A percentile compares a stretch with the other conserved stretches of the same genome.
phyloP scores from a whole-genome alignment of 2,888 invertebrate species.

The Oscheius myriophilus region DNA sequence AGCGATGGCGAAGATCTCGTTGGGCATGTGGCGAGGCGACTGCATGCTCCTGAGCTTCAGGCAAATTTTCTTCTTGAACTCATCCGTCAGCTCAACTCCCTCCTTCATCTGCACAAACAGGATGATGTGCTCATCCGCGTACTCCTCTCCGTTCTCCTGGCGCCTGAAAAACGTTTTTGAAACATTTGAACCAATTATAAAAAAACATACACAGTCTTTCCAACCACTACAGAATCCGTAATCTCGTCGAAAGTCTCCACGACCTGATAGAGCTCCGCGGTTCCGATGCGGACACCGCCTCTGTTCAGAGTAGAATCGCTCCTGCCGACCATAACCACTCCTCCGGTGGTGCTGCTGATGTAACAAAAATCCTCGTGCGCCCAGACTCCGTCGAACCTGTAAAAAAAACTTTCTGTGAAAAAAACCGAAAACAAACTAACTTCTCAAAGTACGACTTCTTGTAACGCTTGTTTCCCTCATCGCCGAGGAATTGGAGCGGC shows the following conservation, averaged over 20 bases:
- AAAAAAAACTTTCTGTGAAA: not conserved
- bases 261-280: conserved; percentile 76
- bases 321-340: conserved; percentile 76
- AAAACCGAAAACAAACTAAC: too few species aligned
- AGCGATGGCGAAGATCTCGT: conserved; percentile 72
- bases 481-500: conserved; percentile 76
- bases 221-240: conserved; percentile 75
- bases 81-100: conserved; percentile 69
- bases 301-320: conserved; percentile 77
- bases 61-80: conserved; percentile 72
- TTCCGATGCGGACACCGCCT: conserved; percentile 76
- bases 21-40: conserved; percentile 76
- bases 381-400: conserved; percentile 73
- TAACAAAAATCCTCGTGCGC: conserved; percentile 76
- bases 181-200: too few species aligned
- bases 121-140: conserved; percentile 75
- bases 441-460: conserved; percentile 55
- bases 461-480: conserved; percentile 56
- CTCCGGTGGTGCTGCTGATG: conserved; percentile 74
- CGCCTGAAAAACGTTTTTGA: too few species aligned
- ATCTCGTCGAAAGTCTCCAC: conserved; percentile 75
- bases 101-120: conserved; percentile 75
- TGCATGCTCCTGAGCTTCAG: conserved; percentile 71
- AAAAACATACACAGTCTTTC: conserved; percentile 72
- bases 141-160: conserved; percentile 53